These are phyloP conservation scores for Phaethornis superciliosus DNA, from an alignment of 2,113 vertebrate species.

Conservation along the genomic window DNA sequence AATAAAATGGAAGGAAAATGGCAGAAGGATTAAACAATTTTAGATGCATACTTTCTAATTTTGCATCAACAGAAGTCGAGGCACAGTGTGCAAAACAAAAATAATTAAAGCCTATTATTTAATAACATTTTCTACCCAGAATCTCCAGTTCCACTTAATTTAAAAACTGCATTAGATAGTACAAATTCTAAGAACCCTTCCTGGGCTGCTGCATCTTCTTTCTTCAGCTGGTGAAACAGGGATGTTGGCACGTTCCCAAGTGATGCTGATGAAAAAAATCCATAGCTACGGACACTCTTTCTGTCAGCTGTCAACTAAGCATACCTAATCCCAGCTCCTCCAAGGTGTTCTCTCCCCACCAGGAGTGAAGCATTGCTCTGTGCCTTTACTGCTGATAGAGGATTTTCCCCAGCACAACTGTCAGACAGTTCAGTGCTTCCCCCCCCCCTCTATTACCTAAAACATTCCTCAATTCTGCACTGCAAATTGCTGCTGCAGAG, in stretches of 20 bases:
- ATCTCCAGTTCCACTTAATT: not conserved
- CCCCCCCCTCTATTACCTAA: not conserved
- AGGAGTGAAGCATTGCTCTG: not conserved
- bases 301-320: not conserved
- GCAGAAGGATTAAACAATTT: not conserved
- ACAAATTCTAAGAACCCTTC: not conserved
- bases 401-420: not conserved
- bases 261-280: fast-evolving
- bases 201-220: not conserved
- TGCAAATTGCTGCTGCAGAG: not conserved
- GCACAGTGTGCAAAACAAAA: not conserved
- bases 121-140: not conserved
- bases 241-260: not conserved
- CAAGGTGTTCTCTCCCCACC: not conserved
- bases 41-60: not conserved
- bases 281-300: not conserved
- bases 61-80: not conserved
- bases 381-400: not conserved
- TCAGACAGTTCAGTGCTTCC: not conserved
- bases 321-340: not conserved
- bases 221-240: not conserved
- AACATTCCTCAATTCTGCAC: not conserved
- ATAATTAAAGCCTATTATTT: not conserved
- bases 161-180: not conserved
- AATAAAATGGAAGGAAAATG: not conserved